Percentiles rank a stretch among this genome's conserved stretches.
These are phyloP conservation scores for Napeogenes sylphis DNA, from an alignment of 2,888 invertebrate species.

Conservation along the genomic window DNA sequence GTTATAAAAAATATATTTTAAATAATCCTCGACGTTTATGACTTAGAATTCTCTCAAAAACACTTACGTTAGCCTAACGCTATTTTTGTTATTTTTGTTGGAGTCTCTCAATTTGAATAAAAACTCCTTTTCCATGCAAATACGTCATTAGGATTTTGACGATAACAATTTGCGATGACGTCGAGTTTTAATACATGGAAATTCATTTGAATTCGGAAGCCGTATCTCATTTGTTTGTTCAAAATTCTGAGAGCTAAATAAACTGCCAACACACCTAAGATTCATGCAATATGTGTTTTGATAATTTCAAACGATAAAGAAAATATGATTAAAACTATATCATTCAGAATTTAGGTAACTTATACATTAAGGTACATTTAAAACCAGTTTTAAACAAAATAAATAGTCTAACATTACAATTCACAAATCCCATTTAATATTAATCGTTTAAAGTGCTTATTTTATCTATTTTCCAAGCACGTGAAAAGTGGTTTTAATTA, in stretches of 20 bases:
- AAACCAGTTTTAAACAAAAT: background rate
- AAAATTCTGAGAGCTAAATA: slow-evolving; percentile 2
- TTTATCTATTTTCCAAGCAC: too few species aligned
- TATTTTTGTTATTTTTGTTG: slow-evolving; percentile 32
- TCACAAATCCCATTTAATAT: background rate
- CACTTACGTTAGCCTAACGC: slow-evolving; percentile 10
- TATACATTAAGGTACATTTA: background rate
- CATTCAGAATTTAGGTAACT: background rate
- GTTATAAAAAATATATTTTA: slow-evolving; percentile 10
- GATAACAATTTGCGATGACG: slow-evolving; percentile 54
- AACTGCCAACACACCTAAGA: background rate
- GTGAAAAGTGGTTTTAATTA: too few species aligned
- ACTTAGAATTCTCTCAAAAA: slow-evolving; percentile 14
- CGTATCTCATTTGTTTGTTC: slow-evolving; percentile 18
- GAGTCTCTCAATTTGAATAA: slow-evolving; percentile 38
- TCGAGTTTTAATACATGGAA: slow-evolving; percentile 61
- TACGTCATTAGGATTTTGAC: slow-evolving; percentile 58
- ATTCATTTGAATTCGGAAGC: slow-evolving; percentile 32
- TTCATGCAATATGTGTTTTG: too few species aligned
- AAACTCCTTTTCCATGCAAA: slow-evolving; percentile 66
- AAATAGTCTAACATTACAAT: background rate
- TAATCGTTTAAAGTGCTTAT: too few species aligned
- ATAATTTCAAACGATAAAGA: too few species aligned
- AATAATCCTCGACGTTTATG: background rate
- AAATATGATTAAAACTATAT: too few species aligned